These are phyloP conservation scores for Darwinula stevensoni DNA, from an alignment of 2,888 invertebrate species.

Conservation along the genomic window DNA sequence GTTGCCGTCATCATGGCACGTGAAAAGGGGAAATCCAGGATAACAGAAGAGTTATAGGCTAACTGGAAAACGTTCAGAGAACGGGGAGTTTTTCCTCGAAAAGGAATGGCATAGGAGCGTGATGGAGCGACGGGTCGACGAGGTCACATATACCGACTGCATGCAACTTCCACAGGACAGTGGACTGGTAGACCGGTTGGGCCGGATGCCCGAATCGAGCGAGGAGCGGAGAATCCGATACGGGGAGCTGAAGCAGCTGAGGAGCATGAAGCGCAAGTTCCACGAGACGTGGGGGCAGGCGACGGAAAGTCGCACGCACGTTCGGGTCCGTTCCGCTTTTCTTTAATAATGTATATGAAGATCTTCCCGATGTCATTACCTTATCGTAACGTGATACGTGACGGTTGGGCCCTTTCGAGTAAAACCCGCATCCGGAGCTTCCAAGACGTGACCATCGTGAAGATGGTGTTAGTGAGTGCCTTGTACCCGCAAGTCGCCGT, in stretches of 20 bases:
- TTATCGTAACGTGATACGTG: not conserved
- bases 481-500: conserved; percentile 83
- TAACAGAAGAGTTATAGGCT: too few species aligned
- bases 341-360: not conserved
- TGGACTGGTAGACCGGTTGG: conserved; percentile 12
- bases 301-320: conserved; percentile 35
- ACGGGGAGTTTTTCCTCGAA: conserved; percentile 22
- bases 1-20: too few species aligned
- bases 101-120: conserved; percentile 14
- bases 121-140: conserved; percentile 7
- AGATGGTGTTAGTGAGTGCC: conserved; percentile 61
- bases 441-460: conserved; percentile 34
- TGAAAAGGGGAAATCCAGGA: too few species aligned
- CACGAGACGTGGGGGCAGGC: conserved; percentile 32
- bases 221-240: conserved; percentile 48
- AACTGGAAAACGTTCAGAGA: conserved; percentile 17
- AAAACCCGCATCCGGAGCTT: conserved; percentile 31
- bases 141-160: too few species aligned
- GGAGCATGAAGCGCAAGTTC: conserved; percentile 39
- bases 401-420: conserved; percentile 23
- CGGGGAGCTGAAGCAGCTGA: conserved; percentile 62
- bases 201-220: conserved; percentile 10
- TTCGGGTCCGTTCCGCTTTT: conserved; percentile 22
- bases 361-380: conserved; percentile 7
- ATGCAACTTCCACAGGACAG: too few species aligned